Evolutionary conservation across 2,888 invertebrate genomes (phyloP), one percentile per base, ranked within the genome.

Genomic region (Julus scandinavius): DNA sequence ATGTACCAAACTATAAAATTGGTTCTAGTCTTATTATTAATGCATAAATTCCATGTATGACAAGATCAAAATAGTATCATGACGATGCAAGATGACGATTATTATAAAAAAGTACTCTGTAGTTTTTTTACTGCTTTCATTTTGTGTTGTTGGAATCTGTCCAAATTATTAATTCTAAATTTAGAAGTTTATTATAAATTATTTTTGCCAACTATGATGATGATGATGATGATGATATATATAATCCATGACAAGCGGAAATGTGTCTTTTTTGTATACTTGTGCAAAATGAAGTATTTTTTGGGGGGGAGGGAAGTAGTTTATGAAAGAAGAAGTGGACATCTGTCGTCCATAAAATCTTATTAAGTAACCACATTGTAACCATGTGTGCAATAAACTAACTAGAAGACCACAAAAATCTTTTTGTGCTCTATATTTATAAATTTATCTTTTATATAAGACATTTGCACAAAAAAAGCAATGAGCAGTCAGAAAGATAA

Each of bases 131-230:
- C 9, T 80, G 29, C 80, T 29, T 38, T 38, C 80, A 29, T 80
- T 80, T 80, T 45, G 29, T 80, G 80, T 38, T 80, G 38, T 80
- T 80, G 80, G 80, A 80, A 80, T 80, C 38, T 11, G 80, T 80
- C 80, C 80, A 80, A 80, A 80, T 80, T 80, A 80, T 80, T 80
- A 13, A 80, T 80, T 80, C 80, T 38, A 13, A 80, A 80, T 80
- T 38, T 80, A 29, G 80, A 13, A 80, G 80, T 29, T 29, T 80
- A 80, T 38, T 80, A 80, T 80, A 38, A 80, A 80, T 13, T 11
- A 38, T 80, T 72, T 80, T 38, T 80, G 63, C 11, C 38, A 80
- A 38, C 38, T 38, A 38, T 38, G 38, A 38, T 80, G 29, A 80
- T 80, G 38, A 80, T 38, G 80, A 38, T 80, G 29, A 80, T 80